Evolutionary conservation across 2,797 vertebrate genomes (phyloP), one percentile per base, ranked within the genome.

Genomic region (Corythornis leucogaster): DNA sequence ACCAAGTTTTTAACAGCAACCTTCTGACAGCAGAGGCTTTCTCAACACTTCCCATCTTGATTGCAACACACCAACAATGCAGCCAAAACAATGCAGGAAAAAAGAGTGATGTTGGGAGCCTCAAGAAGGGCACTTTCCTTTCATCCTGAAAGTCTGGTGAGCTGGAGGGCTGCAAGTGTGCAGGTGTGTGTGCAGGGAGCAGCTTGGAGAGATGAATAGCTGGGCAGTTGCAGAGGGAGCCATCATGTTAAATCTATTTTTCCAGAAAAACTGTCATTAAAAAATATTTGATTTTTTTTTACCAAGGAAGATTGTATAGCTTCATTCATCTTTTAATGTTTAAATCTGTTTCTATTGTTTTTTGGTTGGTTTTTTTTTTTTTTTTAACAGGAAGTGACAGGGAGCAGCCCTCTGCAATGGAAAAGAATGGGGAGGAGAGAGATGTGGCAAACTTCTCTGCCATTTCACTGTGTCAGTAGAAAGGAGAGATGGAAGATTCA

Each of bases 1-100:
- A 80, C 53, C 55, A 22, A 53, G 80, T 84, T 68, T n/a, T 80
- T 51, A 91, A 57, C 45, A 87, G 80, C 59, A 77, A 26, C 63
- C 58, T 71, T 80, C 73, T 71, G 77, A 63, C 21, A 42, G 74
- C 42, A 28, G 50, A n/a, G 67, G 67, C 57, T 91, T 74, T 82
- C 89, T 28, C 78, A 58, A 6, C 1, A 30, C 38, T 57, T 64
- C 67, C 68, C 78, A 58, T n/a, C 67, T 61, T 3, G 8, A 25
- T 21, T 51, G 66, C 18, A 1, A 66, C 82, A 51, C 55, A 8
- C 26, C 87, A 64, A 1, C 5, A 14, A 64, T 67, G 53, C 83
- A 71, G 64, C 59, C 83, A 67, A 33, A 69, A 45, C 53, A 63
- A 6, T 2, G 2, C 16, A 0, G 1, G n/a, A 40, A 40, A 38